Percentiles rank a stretch among this genome's conserved stretches.
Conservation (phyloP, 2,797 vertebrate genomes). For the Odontamblyopus lacepedii region DNA sequence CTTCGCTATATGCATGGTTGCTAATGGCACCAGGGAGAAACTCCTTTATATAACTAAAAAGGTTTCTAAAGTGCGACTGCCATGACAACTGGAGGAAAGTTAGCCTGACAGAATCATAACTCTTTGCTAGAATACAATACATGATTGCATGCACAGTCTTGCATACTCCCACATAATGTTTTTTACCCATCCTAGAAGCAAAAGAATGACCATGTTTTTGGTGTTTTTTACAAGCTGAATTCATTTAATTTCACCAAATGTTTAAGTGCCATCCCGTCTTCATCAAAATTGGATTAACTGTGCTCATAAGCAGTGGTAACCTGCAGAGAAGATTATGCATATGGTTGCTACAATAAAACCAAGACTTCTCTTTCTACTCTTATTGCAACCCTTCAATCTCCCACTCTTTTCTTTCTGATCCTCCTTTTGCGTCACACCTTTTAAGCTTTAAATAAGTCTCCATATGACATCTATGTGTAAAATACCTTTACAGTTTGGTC, state of each 20-base stretch:
- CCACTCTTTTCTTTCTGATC: conserved; percentile 4
- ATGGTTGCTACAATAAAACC: conserved; percentile 16
- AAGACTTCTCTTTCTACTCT: not conserved
- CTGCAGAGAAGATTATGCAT: conserved; percentile 47
- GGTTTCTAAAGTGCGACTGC: not conserved
- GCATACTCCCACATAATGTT: not conserved
- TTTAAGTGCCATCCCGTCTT: conserved; percentile 35
- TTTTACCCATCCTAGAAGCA: not conserved
- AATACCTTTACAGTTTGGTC: conserved; percentile 30
- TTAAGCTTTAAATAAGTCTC: conserved; percentile 7
- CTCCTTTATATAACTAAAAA: not conserved
- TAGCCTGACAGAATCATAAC: not conserved
- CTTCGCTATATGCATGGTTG: not conserved
- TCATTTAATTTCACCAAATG: conserved; percentile 39
- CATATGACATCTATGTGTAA: not conserved
- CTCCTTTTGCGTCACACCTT: conserved; percentile 13
- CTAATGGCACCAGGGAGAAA: not conserved
- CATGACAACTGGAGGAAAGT: not conserved
- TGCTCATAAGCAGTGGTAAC: conserved; percentile 30
- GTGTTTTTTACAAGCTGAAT: conserved; percentile 24
- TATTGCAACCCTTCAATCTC: conserved; percentile 3
- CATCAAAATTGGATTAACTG: conserved; percentile 64
- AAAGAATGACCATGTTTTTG: not conserved
- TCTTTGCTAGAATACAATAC: not conserved
- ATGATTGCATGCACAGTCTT: not conserved